phyloP scores from a whole-genome alignment of 2,797 vertebrate genomes.

The Cheracebus regulus region DNA sequence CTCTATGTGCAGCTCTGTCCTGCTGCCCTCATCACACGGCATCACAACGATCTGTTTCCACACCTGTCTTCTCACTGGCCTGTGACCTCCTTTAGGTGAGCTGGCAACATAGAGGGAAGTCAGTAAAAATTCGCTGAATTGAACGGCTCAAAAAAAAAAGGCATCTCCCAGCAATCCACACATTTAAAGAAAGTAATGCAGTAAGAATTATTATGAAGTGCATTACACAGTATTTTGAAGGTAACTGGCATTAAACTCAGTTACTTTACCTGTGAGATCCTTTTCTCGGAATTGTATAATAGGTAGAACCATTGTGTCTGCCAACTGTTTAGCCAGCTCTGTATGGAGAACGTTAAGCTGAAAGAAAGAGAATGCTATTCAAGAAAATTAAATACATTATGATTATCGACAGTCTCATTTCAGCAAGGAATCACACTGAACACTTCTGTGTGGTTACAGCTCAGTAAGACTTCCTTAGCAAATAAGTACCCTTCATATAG shows the following conservation, averaged over 20 bases:
- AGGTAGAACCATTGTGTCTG: slow-evolving; percentile 96
- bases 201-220: background rate
- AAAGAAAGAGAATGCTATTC: slow-evolving; percentile 71
- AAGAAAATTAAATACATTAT: background rate
- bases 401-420: background rate
- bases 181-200: background rate
- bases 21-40: background rate
- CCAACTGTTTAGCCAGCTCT: slow-evolving; percentile 94
- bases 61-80: background rate
- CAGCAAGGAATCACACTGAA: background rate
- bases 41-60: background rate
- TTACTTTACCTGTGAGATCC: slow-evolving; percentile 94
- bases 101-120: background rate
- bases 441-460: background rate
- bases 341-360: slow-evolving; percentile 96
- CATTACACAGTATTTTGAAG: background rate
- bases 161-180: background rate
- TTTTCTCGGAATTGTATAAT: slow-evolving; percentile 98
- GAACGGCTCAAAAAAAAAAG: background rate
- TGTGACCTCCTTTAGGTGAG: background rate
- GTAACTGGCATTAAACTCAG: background rate
- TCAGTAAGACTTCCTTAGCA: background rate
- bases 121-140: background rate
- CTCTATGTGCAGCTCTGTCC: background rate
- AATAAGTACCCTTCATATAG: background rate